Evolutionary conservation across 2,113 vertebrate species (phyloP), one percentile per base, ranked within the genome.

Genomic region (Scalopus aquaticus): DNA sequence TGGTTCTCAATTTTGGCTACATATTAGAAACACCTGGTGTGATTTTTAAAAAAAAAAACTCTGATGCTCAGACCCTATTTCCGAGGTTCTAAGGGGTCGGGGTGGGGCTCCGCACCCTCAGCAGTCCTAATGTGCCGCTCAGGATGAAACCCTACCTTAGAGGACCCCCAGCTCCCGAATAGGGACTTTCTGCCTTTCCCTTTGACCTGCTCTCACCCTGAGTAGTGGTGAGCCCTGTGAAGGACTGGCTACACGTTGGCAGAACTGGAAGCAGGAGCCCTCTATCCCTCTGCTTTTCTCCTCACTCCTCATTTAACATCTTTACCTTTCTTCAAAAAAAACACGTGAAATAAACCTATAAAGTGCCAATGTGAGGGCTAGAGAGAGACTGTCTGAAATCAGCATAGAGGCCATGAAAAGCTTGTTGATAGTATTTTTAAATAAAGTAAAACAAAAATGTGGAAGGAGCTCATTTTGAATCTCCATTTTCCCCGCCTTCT

Each of bases 11-110:
- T 13, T 11, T 64, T 65, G 0, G 1, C 30, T 80, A 20, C 4
- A 6, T 13, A 24, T 6, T 37, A n/a, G 15, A 39, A 28, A 51
- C 15, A 15, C 9, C n/a, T 35, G 0, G 3, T 4, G 16, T 6
- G 46, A 49, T 49, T 49, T 79, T 79, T 51, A 0, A 19, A 44
- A 74, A 67, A 35, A 64, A 49, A n/a, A n/a, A n/a, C n/a, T n/a
- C 6, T 7, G 51, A 22, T 10, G 10, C 4, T 70, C 13, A 28
- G 32, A 35, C 3, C 24, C n/a, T 74, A 8, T 3, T 6, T 19
- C 2, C 26, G 35, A 74, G 60, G 80, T 39, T 85, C 67, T 64
- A 17, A 70, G 35, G 46, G 49, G 32, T n/a, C 35, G 11, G 42
- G 20, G 44, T 81, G 5, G 1, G 22, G 5, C 10, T 30, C 37